Percentiles rank a stretch among this genome's conserved stretches.
Evolutionary conservation across 2,113 vertebrate species (phyloP).

Genomic region (Myanophis thanlyinensis): DNA sequence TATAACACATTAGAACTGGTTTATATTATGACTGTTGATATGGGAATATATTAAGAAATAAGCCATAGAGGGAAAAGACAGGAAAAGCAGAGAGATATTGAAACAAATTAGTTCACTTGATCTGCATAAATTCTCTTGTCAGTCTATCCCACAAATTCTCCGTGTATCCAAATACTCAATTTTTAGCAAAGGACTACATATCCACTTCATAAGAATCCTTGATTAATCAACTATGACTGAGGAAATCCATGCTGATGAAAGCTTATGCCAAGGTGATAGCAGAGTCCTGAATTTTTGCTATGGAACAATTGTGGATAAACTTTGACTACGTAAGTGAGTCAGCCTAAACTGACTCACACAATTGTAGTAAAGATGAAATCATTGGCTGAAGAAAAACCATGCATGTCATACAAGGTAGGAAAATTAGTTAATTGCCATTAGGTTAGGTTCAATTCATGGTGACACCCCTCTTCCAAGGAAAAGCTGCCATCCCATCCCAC

Average conservation of each 20-base stretch:
- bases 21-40: neutral
- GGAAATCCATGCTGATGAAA: neutral
- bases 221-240: neutral
- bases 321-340: neutral
- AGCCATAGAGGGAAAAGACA: neutral
- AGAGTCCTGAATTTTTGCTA: neutral
- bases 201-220: neutral
- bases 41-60: neutral
- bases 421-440: neutral
- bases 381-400: neutral
- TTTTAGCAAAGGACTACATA: neutral
- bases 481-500: neutral
- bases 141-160: neutral
- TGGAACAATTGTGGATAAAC: neutral
- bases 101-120: neutral
- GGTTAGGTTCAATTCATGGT: neutral
- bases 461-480: neutral
- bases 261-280: neutral
- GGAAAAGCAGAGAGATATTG: neutral
- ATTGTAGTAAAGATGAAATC: neutral
- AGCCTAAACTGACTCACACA: neutral
- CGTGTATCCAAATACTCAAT: neutral
- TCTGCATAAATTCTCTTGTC: neutral
- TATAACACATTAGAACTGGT: neutral
- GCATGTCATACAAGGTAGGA: neutral